phyloP scores from a whole-genome alignment of 92 coral and sea anemone species.

The Plumapathes pennacea region DNA sequence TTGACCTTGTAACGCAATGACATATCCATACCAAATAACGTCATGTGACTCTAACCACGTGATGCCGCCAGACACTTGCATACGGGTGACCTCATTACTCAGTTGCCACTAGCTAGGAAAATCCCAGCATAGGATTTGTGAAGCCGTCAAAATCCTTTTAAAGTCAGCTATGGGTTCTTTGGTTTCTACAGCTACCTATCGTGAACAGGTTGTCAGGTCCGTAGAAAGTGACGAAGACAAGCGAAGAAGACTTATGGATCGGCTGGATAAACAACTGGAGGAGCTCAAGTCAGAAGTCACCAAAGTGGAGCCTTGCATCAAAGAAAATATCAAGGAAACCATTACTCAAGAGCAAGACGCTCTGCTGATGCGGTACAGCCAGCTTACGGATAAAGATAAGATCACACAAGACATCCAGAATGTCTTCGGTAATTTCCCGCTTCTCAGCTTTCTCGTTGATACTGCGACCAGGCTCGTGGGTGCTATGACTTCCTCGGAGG shows the following conservation, averaged over 20 bases:
- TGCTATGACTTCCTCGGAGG: slow-evolving; percentile 1
- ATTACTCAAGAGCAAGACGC: slow-evolving; percentile 3
- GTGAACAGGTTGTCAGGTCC: slow-evolving; percentile 1
- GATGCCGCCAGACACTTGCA: too few relatives aligned
- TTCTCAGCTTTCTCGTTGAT: slow-evolving; percentile 1
- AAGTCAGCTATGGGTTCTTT: not conserved
- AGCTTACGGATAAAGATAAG: not conserved
- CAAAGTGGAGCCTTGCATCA: slow-evolving; percentile 6
- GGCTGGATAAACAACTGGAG: not conserved
- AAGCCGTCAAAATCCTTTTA: not conserved
- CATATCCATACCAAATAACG: too few relatives aligned
- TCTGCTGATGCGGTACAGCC: slow-evolving; percentile 9
- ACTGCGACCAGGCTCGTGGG: slow-evolving; percentile 6
- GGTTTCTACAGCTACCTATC: not conserved
- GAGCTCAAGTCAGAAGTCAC: slow-evolving; percentile 1
- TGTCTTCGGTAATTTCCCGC: slow-evolving; percentile 4
- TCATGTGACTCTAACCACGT: too few relatives aligned
- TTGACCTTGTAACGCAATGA: too few relatives aligned
- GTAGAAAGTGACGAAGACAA: slow-evolving; percentile 22
- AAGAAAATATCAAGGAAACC: not conserved
- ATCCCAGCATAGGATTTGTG: too few relatives aligned
- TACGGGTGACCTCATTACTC: too few relatives aligned
- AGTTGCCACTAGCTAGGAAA: too few relatives aligned
- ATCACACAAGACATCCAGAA: not conserved
- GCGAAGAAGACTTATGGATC: not conserved